Percentiles rank a stretch among this genome's conserved stretches.
phyloP scores from a whole-genome alignment of 2,888 invertebrate species.

The Lumbricus terrestris region DNA sequence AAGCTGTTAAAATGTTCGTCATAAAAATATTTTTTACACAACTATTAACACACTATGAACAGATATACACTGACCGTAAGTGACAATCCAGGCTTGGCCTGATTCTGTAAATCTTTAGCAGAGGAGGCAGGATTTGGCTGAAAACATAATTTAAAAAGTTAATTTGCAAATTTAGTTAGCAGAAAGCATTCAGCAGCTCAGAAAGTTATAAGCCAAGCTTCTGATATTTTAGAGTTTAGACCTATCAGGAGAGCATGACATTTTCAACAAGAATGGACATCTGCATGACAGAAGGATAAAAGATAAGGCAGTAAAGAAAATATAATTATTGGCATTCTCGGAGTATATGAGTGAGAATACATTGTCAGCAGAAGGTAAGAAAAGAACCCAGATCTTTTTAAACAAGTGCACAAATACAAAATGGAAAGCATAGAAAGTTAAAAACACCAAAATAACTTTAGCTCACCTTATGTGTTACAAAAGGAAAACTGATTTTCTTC shows the following conservation, averaged over 20 bases:
- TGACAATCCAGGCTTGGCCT: constrained; percentile 54
- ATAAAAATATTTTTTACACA: not conserved
- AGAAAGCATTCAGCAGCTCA: not conserved
- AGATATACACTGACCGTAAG: constrained; percentile 51
- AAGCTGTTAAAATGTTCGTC: not conserved
- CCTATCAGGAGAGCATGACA: not conserved
- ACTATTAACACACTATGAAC: not conserved
- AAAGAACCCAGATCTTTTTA: not conserved
- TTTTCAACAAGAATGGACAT: not conserved
- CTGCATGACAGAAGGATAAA: not conserved
- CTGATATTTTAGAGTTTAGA: not conserved
- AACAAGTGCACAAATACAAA: not conserved
- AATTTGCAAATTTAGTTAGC: no score
- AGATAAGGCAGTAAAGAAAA: not conserved
- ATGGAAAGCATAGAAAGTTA: not conserved
- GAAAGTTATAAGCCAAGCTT: not conserved
- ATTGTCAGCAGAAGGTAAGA: not conserved
- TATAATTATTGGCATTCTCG: not conserved
- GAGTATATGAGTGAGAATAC: not conserved
- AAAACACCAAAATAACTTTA: not conserved
- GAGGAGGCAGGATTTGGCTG: not conserved
- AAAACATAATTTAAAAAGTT: not conserved
- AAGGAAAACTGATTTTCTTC: no score
- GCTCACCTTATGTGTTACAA: no score
- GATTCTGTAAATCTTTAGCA: constrained; percentile 35